phyloP scores from a whole-genome alignment of 92 coral and sea anemone species.

The Galaxea fascicularis region DNA sequence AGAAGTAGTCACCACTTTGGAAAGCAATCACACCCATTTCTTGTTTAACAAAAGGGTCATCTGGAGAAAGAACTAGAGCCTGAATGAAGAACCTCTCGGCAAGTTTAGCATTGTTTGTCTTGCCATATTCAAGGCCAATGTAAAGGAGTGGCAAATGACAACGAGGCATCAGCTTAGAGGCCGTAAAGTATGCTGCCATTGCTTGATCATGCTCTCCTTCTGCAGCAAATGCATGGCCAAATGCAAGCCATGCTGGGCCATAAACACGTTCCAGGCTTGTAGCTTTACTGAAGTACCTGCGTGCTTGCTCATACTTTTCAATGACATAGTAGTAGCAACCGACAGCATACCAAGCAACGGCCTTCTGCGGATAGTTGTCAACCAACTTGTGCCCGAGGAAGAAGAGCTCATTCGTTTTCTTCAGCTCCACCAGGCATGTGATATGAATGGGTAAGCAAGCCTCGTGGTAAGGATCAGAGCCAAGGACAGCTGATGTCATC shows the following conservation, averaged over 20 bases:
- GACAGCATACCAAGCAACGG: conserved; percentile 99
- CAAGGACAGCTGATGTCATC: conserved; percentile 83
- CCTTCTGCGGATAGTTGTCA: conserved; percentile 96
- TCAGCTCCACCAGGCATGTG: conserved; percentile 94
- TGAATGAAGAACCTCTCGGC: conserved; percentile 93
- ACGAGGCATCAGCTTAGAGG: conserved; percentile 96
- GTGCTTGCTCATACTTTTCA: conserved; percentile 94
- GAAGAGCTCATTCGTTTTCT: conserved; percentile 92
- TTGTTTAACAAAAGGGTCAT: conserved; percentile 95
- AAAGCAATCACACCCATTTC: conserved; percentile 98
- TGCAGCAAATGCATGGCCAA: conserved; percentile 98
- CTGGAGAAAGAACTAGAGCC: conserved; percentile 89
- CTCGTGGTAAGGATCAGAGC: conserved; percentile 89
- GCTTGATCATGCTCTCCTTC: conserved; percentile 99
- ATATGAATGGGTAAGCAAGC: conserved; percentile 95
- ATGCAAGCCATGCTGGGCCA: conserved; percentile 99
- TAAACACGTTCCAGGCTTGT: conserved; percentile 87
- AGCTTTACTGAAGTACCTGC: conserved; percentile 95
- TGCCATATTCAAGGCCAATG: conserved; percentile 95
- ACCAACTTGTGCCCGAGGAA: conserved; percentile 94
- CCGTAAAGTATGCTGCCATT: conserved; percentile 98
- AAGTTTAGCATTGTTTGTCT: conserved; percentile 92
- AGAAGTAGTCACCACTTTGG: conserved; percentile 85
- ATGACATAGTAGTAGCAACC: conserved; percentile 95
- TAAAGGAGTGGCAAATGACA: conserved; percentile 93